Base-by-base conservation (phyloP, 1,140 invertebrate species). In the Drosophila ironensis region DNA sequence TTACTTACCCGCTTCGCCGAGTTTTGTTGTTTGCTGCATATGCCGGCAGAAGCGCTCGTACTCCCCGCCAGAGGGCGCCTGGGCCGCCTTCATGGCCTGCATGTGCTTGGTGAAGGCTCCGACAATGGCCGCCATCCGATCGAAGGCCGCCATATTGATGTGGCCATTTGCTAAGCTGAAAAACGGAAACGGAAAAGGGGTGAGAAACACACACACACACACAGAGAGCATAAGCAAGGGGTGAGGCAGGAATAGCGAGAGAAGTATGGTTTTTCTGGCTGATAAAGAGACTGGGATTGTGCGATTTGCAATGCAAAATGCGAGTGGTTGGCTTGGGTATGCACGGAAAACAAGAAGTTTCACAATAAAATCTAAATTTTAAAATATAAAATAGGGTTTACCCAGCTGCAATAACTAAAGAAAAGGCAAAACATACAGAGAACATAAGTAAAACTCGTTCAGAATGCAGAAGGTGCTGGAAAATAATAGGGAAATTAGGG, bases 121-220 rank as follows among this genome's bases (percentile, higher is more conserved):
- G 33, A 90, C 89, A 67, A 90, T 89, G 48, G 89, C 87, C 22
- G 87, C 89, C 78, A 90, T 74, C 11, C 86, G 75, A 86, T 89
- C 84, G 63, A 90, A 90, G 67, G 89, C 89, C 68, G 52, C 73
- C 61, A 90, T 74, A 77, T 90, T 90, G 75, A 90, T 88, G 80
- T 89, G 81, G 66, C 88, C 82, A 72, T 90, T 89, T 40, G 87
- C 84, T 53, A 90, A 72, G 44, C 88, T 90, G 57, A 17, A 82
- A n/a, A 6, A 5, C 12, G 2, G 14, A 8, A 22, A 41, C 40
- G 8, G 19, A 17, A 12, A 60, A 37, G 16, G 11, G 20, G n/a
- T n/a, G n/a, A n/a, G n/a, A n/a, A n/a, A n/a, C n/a, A n/a, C n/a
- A n/a, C n/a, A n/a, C n/a, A n/a, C n/a, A n/a, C n/a, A n/a, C n/a